Evolutionary conservation across 2,797 vertebrate genomes (phyloP).

Genomic region (Muraenolepis orangiensis): DNA sequence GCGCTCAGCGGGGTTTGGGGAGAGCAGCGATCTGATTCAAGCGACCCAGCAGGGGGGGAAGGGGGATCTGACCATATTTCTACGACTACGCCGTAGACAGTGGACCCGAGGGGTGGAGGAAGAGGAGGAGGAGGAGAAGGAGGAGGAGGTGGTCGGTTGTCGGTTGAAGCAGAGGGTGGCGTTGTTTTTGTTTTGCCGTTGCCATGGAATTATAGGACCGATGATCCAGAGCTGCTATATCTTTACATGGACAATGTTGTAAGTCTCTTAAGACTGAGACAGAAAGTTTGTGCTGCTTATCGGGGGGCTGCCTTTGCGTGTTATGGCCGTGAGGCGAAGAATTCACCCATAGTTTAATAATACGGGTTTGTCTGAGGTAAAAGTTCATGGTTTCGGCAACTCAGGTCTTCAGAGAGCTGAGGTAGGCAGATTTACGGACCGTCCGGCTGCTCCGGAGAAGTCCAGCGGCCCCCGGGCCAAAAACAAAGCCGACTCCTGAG

Average conservation of each 20-base stretch:
- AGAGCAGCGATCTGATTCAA: constrained; percentile 65
- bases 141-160: constrained; percentile 26
- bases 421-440: constrained; percentile 36
- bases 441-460: constrained; percentile 46
- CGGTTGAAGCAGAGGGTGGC: constrained; percentile 4
- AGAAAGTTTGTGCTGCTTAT: not conserved
- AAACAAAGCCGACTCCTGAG: constrained; percentile 55
- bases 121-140: not conserved
- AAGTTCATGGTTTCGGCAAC: constrained; percentile 29
- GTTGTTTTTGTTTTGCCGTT: constrained; percentile 51
- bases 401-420: constrained; percentile 41
- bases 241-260: constrained; percentile 33
- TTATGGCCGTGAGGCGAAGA: not conserved
- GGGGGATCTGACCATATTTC: constrained; percentile 43
- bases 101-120: constrained; percentile 18
- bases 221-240: constrained; percentile 31
- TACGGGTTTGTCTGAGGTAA: not conserved
- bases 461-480: constrained; percentile 63
- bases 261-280: not conserved
- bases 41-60: constrained; percentile 55
- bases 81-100: constrained; percentile 39
- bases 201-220: constrained; percentile 60
- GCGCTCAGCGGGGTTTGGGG: constrained; percentile 58
- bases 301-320: no score
- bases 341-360: not conserved